Conservation (phyloP, 2,888 invertebrate species). For the Limenitis camilla region DNA sequence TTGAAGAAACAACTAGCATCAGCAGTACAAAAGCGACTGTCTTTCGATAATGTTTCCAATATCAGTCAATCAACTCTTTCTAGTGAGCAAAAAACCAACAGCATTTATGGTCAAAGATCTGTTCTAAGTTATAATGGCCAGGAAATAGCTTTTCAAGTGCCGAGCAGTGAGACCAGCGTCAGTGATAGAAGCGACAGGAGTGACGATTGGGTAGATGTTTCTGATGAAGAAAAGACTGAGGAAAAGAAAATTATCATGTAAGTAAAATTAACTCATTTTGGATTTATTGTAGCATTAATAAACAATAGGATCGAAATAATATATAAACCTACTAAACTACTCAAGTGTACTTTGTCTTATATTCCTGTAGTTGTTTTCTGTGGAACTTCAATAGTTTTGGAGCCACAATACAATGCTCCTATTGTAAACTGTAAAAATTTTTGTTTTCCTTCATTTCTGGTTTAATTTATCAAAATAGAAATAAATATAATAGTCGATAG, state of each 20-base stretch:
- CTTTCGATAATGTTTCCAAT: constrained; percentile 66
- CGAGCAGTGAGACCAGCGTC: constrained; percentile 74
- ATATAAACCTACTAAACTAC: too few species aligned
- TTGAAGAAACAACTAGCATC: constrained; percentile 52
- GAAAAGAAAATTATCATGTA: constrained; percentile 74
- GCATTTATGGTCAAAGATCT: constrained; percentile 73
- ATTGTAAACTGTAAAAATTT: too few species aligned
- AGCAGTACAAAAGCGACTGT: constrained; percentile 56
- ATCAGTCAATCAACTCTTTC: constrained; percentile 72
- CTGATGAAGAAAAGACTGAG: constrained; percentile 71
- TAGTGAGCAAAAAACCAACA: constrained; percentile 77
- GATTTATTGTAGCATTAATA: too few species aligned
- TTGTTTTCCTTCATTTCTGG: too few species aligned
- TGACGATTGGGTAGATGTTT: constrained; percentile 80
- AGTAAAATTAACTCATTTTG: constrained; percentile 38
- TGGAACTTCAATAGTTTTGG: constrained; percentile 45
- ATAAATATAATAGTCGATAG: too few species aligned
- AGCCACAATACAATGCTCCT: too few species aligned
- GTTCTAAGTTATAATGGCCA: constrained; percentile 67
- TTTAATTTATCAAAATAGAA: too few species aligned
- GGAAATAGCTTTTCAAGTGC: constrained; percentile 68
- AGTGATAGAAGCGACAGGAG: constrained; percentile 77
- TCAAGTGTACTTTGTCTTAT: too few species aligned
- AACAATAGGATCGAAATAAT: too few species aligned
- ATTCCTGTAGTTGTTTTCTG: too few species aligned